Conservation (phyloP, 2,888 invertebrate genomes). For the Limnephilus lunatus region DNA sequence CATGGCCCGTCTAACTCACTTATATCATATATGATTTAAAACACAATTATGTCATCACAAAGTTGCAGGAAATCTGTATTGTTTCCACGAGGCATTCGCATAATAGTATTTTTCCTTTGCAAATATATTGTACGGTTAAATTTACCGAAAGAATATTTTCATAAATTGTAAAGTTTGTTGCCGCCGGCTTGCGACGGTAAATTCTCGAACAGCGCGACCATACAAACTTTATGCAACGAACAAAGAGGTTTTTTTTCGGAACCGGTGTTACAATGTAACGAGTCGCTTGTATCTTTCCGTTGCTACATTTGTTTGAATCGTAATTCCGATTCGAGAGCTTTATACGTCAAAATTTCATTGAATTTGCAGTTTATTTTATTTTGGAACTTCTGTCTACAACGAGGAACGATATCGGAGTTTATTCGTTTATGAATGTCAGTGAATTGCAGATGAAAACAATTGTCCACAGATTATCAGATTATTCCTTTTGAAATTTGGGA, state of each 20-base stretch:
- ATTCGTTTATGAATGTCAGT: no score
- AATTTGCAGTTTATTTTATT: no score
- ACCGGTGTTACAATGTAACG: background rate
- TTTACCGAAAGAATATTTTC: constrained; percentile 28
- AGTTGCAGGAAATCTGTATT: background rate
- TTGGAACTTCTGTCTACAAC: no score
- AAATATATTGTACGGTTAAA: background rate
- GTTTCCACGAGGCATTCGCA: background rate
- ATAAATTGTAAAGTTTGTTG: constrained; percentile 33
- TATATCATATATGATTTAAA: no score
- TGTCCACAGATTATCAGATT: no score
- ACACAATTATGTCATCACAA: background rate
- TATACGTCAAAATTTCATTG: no score
- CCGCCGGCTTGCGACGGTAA: constrained; percentile 21
- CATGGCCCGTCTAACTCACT: no score
- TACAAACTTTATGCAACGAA: constrained; percentile 13
- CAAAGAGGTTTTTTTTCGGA: constrained; percentile 4
- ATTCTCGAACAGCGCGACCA: background rate
- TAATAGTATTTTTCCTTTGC: background rate
- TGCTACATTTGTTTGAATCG: background rate
- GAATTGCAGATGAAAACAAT: no score
- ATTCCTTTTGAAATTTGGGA: no score
- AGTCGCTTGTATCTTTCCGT: background rate
- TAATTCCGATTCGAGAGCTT: background rate
- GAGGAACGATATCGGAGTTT: no score